These are phyloP conservation scores for Chlamydotis undulata DNA, from an alignment of 2,113 vertebrate species.

Conservation along the genomic window DNA sequence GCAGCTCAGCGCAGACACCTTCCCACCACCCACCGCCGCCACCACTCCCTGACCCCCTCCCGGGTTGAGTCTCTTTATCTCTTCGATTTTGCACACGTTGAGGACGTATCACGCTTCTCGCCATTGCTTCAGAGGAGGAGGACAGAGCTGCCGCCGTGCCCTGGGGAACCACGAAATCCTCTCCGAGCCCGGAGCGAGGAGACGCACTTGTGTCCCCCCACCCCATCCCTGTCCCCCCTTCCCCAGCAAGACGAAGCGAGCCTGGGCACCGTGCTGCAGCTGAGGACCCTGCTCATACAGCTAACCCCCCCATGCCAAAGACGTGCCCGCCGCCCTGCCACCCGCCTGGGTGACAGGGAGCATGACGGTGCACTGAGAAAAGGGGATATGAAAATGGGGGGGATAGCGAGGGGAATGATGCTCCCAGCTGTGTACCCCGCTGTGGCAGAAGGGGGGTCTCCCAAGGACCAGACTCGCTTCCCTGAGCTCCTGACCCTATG, in stretches of 20 bases:
- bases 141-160: conserved; percentile 11
- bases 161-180: neutral
- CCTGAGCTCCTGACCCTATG: neutral
- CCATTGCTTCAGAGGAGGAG: conserved; percentile 37
- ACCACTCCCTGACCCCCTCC: neutral
- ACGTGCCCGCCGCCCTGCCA: neutral
- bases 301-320: conserved; percentile 47
- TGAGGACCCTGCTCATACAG: conserved; percentile 1
- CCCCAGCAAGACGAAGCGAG: neutral
- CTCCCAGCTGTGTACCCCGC: conserved; percentile 22
- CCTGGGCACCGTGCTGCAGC: neutral
- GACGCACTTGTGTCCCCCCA: neutral
- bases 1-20: neutral
- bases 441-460: neutral
- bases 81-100: conserved; percentile 71
- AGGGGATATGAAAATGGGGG: conserved; percentile 46
- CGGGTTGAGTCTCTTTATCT: conserved; percentile 47
- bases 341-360: neutral
- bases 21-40: neutral
- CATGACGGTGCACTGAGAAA: neutral
- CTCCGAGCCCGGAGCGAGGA: neutral
- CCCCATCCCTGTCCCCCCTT: neutral
- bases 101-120: conserved; percentile 54
- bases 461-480: conserved; percentile 12
- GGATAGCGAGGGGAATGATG: conserved; percentile 3